Base-by-base conservation (phyloP, 2,888 invertebrate species). In the Tortrix viridana region DNA sequence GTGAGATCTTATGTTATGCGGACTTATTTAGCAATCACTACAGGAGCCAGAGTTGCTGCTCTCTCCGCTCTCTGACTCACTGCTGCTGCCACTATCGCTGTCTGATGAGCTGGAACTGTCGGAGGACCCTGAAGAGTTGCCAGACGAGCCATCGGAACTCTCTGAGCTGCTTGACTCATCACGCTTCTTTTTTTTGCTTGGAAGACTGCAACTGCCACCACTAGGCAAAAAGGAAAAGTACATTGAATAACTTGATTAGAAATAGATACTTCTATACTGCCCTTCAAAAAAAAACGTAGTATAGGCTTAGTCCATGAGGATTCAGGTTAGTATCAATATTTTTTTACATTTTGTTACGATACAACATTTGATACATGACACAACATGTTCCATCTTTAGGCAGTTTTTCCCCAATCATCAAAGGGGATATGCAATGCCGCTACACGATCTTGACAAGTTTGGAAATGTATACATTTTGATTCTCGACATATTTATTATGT, bases 101-200 rank as follows among this genome's bases (percentile, higher is more conserved):
- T 72, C 81, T 0, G 88, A 89, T 0, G 83, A 82, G 12, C 77
- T 80, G 0, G 82, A 83, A 60, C 84, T 83, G 18, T 76, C 83
- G 0, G 86, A 85, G 0, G 82, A 85, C 14, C 75, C 85, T 18
- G 86, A 86, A 0, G 83, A 83, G 66, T 85, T 86, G 32, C 74
- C 79, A 0, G 85, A 85, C 0, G 89, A 86, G 65, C 83, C 80
- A 57, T 77, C 81, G 0, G 87, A 86, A 62, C 82, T 78, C 64
- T 86, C 84, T 0, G 76, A 80, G 64, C 86, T 81, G 52, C 85
- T 84, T 1, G 81, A 78, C 14, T 72, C 71, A 1, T 70, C 68
- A 41, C 84, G 82, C 73, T 86, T 89, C 80, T 89, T 89, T 78
- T 89, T 89, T 79, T 89, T 89, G 65, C 75, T 82, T 1, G 89